A percentile compares a stretch with the other conserved stretches of the same genome.
phyloP scores from a whole-genome alignment of 2,797 vertebrate species.

The Fistularia commersonii region DNA sequence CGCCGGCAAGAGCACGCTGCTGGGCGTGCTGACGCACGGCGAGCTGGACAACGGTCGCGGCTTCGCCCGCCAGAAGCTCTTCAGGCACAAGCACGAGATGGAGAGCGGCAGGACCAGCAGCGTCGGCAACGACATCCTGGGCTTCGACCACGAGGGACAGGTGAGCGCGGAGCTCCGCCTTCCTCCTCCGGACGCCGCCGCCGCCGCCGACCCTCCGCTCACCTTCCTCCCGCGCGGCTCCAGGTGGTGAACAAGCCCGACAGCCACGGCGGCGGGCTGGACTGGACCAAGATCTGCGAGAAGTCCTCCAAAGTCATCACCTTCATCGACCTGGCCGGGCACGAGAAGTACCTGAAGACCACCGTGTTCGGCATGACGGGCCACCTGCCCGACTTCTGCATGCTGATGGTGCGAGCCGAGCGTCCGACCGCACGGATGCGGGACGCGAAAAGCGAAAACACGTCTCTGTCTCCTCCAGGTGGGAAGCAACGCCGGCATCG shows the following conservation, averaged over 20 bases:
- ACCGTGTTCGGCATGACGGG: slow-evolving; percentile 98
- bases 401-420: slow-evolving; percentile 90
- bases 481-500: slow-evolving; percentile 96
- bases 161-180: slow-evolving; percentile 36
- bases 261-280: slow-evolving; percentile 92
- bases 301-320: slow-evolving; percentile 97
- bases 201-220: not conserved
- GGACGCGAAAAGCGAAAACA: too few relatives aligned
- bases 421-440: too few relatives aligned
- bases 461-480: too few relatives aligned
- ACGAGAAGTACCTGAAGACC: slow-evolving; percentile 97
- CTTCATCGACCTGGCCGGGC: slow-evolving; percentile 95
- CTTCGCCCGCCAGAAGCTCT: slow-evolving; percentile 97
- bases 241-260: slow-evolving; percentile 96
- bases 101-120: slow-evolving; percentile 98
- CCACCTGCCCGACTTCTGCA: slow-evolving; percentile 96
- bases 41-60: slow-evolving; percentile 97
- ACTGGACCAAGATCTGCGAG: slow-evolving; percentile 98
- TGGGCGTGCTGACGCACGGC: slow-evolving; percentile 93
- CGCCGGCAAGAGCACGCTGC: slow-evolving; percentile 92
- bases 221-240: too few relatives aligned
- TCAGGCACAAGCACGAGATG: slow-evolving; percentile 98
- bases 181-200: not conserved
- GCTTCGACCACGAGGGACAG: slow-evolving; percentile 93
- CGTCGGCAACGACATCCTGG: slow-evolving; percentile 96